Evolutionary conservation across 1,140 invertebrate genomes (phyloP).

Genomic region (Mizuhopecten yessoensis): DNA sequence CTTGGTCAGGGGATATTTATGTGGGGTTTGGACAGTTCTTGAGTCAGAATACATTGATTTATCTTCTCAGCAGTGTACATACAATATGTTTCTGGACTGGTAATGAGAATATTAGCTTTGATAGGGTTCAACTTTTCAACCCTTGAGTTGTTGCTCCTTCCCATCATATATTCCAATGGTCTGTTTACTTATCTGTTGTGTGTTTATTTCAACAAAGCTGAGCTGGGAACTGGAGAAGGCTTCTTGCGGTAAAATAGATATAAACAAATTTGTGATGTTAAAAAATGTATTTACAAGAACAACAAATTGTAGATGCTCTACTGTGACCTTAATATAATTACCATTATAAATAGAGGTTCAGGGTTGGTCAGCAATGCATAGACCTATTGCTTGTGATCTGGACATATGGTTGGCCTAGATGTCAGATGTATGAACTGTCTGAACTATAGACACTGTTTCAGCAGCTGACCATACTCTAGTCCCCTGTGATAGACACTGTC

Average conservation of each 20-base stretch:
- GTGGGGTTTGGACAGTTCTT: not conserved
- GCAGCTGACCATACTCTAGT: not conserved
- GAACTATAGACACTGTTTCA: too few species aligned
- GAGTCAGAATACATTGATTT: not conserved
- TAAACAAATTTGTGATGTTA: not conserved
- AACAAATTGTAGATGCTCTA: too few species aligned
- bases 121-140: not conserved
- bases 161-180: not conserved
- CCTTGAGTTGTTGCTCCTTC: not conserved
- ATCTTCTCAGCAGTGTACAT: not conserved
- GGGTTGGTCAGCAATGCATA: not conserved
- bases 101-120: not conserved
- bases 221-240: not conserved
- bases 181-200: not conserved
- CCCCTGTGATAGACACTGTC: too few species aligned
- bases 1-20: not conserved
- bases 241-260: not conserved
- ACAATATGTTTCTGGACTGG: not conserved
- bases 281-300: not conserved
- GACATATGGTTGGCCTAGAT: not conserved
- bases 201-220: not conserved
- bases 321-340: not conserved
- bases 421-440: not conserved
- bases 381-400: not conserved
- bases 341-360: not conserved